phyloP scores from a whole-genome alignment of 2,113 vertebrate genomes.

The Chaetodon trifascialis region DNA sequence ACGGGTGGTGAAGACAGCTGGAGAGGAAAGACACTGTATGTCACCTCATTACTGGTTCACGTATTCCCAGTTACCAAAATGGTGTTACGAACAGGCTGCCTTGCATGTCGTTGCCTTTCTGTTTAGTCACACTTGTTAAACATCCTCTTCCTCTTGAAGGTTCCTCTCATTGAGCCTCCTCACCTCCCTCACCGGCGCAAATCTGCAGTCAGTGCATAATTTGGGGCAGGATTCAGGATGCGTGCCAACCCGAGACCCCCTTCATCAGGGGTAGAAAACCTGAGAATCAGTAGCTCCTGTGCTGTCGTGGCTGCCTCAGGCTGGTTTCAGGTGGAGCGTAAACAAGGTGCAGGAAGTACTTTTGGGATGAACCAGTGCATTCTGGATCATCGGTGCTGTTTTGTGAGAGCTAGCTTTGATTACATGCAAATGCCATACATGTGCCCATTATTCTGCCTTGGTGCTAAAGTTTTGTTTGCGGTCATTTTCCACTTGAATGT shows the following conservation, averaged over 20 bases:
- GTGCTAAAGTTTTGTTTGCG: conserved; percentile 38
- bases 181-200: background rate
- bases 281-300: conserved; percentile 3
- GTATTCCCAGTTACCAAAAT: conserved; percentile 56
- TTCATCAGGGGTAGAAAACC: background rate
- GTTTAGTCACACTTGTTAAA: conserved; percentile 15
- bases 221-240: conserved; percentile 17
- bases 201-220: conserved; percentile 12
- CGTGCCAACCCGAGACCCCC: background rate
- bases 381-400: background rate
- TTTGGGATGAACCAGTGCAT: background rate
- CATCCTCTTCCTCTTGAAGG: conserved; percentile 3
- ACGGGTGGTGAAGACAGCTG: conserved; percentile 1
- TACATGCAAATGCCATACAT: conserved; percentile 15
- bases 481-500: conserved; percentile 63
- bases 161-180: conserved; percentile 23
- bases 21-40: background rate
- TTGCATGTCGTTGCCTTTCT: conserved; percentile 53
- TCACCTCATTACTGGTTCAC: conserved; percentile 42
- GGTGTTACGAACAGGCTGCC: conserved; percentile 56
- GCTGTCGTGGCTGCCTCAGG: background rate
- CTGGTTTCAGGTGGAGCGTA: conserved; percentile 21
- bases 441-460: conserved; percentile 19
- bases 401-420: background rate
- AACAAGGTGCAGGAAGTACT: too few relatives aligned